A percentile compares a stretch with the other conserved stretches of the same genome.
These are phyloP conservation scores for Drosophila heteroneura DNA, from an alignment of 2,888 invertebrate species.

Conservation along the genomic window DNA sequence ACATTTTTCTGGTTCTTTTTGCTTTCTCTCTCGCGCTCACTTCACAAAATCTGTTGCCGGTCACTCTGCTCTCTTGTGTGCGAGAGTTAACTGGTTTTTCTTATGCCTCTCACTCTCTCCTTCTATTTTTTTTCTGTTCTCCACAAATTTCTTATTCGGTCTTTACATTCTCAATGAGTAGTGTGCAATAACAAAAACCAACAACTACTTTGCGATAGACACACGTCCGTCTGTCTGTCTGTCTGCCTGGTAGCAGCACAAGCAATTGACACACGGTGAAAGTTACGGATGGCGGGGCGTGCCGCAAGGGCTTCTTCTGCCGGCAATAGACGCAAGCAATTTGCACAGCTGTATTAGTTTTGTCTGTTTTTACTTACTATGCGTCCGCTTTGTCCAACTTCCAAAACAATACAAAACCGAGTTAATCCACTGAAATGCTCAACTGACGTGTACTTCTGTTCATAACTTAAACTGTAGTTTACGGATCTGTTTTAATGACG, in stretches of 20 bases:
- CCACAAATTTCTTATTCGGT: conserved; percentile 22
- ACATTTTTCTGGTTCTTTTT: conserved; percentile 68
- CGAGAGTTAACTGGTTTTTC: conserved; percentile 63
- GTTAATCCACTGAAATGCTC: conserved; percentile 14
- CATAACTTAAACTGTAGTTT: conserved; percentile 32
- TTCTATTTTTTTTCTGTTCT: conserved; percentile 1
- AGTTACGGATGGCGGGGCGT: conserved; percentile 39
- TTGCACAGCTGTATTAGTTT: conserved; percentile 51
- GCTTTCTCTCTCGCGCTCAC: conserved; percentile 1
- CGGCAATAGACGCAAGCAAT: conserved; percentile 40
- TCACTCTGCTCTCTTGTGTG: conserved; percentile 14
- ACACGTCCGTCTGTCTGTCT: neutral
- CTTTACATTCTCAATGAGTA: conserved; percentile 33
- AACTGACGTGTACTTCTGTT: conserved; percentile 72
- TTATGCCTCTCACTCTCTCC: conserved; percentile 8
- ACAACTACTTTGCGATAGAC: conserved; percentile 8
- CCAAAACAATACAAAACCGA: neutral
- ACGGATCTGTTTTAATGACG: conserved; percentile 59
- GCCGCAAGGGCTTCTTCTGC: conserved; percentile 11
- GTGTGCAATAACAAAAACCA: conserved; percentile 8
- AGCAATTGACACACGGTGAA: conserved; percentile 54
- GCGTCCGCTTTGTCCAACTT: neutral
- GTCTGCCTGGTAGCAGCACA: neutral
- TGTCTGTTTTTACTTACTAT: conserved; percentile 12
- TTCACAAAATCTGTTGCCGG: conserved; percentile 26